Conservation (phyloP, 2,888 invertebrate species). For the Brenthis ino region DNA sequence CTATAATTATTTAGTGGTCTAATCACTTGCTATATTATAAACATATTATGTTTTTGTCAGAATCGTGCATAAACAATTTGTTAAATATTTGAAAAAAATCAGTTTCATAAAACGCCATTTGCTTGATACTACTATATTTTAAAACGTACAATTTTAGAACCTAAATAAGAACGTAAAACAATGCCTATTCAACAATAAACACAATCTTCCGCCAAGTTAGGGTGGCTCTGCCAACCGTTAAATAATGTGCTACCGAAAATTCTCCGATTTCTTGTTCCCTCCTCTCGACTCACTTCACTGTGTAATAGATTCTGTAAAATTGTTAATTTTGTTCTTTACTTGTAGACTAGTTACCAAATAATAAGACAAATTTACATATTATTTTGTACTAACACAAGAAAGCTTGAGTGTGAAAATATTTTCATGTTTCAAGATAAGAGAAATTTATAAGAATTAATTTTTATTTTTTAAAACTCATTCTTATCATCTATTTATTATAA, state of each 20-base stretch:
- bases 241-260: slow-evolving; percentile 16
- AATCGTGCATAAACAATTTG: no score
- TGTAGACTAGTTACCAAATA: neutral
- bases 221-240: slow-evolving; percentile 22
- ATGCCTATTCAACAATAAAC: slow-evolving; percentile 22
- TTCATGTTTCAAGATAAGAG: neutral
- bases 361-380: no score
- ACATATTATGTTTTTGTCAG: no score
- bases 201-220: slow-evolving; percentile 9
- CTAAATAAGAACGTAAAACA: slow-evolving; percentile 3
- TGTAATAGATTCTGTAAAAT: slow-evolving; percentile 18
- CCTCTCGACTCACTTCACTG: slow-evolving; percentile 20
- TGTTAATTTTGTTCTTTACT: neutral
- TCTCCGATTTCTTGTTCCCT: slow-evolving; percentile 9
- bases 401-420: no score
- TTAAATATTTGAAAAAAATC: no score
- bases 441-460: no score
- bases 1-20: no score
- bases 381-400: no score
- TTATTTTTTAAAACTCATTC: no score
- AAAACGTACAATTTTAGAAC: neutral
- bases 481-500: no score
- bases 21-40: no score
- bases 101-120: no score
- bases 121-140: neutral